Conservation (phyloP, 2,113 vertebrate species). For the Tamias sibiricus region DNA sequence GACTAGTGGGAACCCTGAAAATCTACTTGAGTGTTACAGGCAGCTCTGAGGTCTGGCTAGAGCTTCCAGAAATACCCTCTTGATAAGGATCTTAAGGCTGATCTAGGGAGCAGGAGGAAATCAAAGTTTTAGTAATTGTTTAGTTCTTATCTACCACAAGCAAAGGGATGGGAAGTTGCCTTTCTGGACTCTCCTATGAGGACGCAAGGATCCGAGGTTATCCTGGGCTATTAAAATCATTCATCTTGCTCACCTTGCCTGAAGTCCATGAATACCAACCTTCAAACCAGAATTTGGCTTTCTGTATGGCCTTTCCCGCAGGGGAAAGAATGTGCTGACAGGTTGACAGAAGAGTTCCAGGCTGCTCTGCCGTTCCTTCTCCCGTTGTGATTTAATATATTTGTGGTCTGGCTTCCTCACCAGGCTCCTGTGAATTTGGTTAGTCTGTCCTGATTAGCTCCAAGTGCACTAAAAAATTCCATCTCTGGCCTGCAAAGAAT, state of each 20-base stretch:
- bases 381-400: conserved; percentile 52
- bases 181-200: background rate
- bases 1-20: conserved; percentile 5
- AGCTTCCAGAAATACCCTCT: background rate
- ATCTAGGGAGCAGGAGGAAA: background rate
- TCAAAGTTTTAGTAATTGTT: background rate
- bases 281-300: background rate
- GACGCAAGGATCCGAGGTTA: background rate
- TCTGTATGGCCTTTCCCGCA: background rate
- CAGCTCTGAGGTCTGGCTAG: conserved; percentile 7
- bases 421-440: conserved; percentile 35
- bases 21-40: background rate
- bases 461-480: background rate
- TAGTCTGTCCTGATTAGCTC: background rate
- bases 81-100: background rate
- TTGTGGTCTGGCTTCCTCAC: conserved; percentile 68
- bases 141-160: background rate
- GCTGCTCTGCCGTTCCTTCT: conserved; percentile 17
- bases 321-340: conserved; percentile 63
- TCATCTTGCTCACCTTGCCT: conserved; percentile 39
- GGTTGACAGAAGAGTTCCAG: conserved; percentile 24
- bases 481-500: background rate
- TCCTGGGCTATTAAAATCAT: background rate
- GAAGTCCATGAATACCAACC: background rate
- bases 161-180: background rate